Evolutionary conservation across 2,888 invertebrate species (phyloP).

Genomic region (Nomada lathburiana): DNA sequence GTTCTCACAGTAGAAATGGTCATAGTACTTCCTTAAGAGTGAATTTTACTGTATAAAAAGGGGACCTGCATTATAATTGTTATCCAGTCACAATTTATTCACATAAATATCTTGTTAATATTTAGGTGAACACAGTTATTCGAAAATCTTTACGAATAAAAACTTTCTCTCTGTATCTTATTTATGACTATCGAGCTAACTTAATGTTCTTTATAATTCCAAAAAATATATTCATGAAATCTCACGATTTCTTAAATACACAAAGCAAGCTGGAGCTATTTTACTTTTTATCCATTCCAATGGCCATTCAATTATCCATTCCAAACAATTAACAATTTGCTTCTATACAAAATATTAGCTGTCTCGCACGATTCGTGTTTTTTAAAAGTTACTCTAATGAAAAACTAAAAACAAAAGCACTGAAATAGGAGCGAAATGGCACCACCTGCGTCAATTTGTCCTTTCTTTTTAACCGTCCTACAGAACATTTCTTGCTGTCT

Average conservation of each 20-base stretch:
- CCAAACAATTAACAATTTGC: not conserved
- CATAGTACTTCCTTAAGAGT: slow-evolving; percentile 23
- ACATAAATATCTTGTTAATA: not conserved
- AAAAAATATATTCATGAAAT: not conserved
- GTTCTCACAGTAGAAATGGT: not conserved
- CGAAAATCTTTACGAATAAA: slow-evolving; percentile 26
- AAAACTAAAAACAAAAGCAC: not conserved
- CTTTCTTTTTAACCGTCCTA: not conserved
- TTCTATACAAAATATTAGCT: not conserved
- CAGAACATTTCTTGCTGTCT: not conserved
- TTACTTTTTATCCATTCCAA: not conserved
- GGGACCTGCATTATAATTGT: not conserved
- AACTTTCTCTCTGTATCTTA: slow-evolving; percentile 12
- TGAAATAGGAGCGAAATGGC: not conserved
- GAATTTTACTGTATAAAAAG: slow-evolving; percentile 9
- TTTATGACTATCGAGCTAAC: not conserved
- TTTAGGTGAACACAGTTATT: slow-evolving; percentile 12
- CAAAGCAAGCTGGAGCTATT: not conserved
- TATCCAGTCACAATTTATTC: not conserved
- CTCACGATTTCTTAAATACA: not conserved
- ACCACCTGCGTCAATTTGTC: not conserved
- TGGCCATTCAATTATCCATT: no score
- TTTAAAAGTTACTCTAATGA: not conserved
- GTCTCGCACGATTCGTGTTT: not conserved
- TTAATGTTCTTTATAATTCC: not conserved